Evolutionary conservation across 2,797 vertebrate species (phyloP).

Genomic region (Anguilla anguilla): DNA sequence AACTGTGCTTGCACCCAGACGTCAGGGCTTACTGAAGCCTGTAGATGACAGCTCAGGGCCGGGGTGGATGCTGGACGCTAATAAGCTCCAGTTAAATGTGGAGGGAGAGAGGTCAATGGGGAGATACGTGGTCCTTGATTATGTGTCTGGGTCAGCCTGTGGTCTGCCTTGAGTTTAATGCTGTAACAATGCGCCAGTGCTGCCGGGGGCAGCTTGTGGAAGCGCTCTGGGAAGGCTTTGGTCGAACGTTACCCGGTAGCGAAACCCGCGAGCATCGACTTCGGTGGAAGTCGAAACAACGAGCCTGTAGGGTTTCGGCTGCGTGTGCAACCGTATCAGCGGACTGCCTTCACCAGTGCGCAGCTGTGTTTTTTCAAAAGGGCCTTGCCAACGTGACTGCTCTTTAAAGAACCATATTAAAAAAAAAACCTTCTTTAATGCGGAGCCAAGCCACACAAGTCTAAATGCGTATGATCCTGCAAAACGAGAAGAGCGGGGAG

Average conservation of each 20-base stretch:
- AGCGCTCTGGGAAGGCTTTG: background rate
- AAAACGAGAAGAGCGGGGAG: constrained; percentile 43
- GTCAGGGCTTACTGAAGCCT: background rate
- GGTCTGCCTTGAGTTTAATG: background rate
- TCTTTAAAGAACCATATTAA: constrained; percentile 59
- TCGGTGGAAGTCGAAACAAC: constrained; percentile 27
- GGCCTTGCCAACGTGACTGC: constrained; percentile 64
- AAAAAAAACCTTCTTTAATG: constrained; percentile 40
- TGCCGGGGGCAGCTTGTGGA: background rate
- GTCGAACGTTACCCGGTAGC: background rate
- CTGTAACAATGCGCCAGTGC: background rate
- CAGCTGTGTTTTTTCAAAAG: constrained; percentile 70
- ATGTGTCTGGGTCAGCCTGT: background rate
- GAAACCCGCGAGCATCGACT: background rate
- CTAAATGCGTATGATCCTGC: constrained; percentile 63
- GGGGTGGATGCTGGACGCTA: background rate
- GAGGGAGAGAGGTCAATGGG: background rate
- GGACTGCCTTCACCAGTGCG: constrained; percentile 61
- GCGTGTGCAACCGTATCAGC: constrained; percentile 63
- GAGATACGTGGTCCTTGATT: background rate
- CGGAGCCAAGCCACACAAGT: constrained; percentile 67
- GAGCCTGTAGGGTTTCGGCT: constrained; percentile 51
- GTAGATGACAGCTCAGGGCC: background rate
- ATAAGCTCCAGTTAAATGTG: background rate
- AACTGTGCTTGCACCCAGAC: constrained; percentile 3